These are phyloP conservation scores for Montipora capitata DNA, from an alignment of 92 coral and sea anemone species.

Conservation along the genomic window DNA sequence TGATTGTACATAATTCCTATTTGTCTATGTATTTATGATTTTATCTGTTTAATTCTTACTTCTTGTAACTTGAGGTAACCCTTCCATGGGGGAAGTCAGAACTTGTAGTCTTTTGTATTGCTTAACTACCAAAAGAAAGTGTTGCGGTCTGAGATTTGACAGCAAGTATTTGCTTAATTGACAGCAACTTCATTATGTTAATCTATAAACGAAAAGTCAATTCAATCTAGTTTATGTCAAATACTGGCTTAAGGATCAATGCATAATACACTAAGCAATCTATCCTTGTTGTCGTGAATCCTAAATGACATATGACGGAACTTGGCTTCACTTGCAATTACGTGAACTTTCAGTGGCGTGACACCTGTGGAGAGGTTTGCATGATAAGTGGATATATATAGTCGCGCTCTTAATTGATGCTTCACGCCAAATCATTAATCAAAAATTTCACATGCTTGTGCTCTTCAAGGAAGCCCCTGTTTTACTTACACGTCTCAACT, in stretches of 20 bases:
- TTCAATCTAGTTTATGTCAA: background rate
- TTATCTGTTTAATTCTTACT: too few relatives aligned
- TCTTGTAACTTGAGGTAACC: too few relatives aligned
- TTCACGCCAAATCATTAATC: background rate
- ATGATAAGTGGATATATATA: background rate
- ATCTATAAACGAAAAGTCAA: background rate
- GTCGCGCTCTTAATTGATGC: background rate
- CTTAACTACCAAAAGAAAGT: too few relatives aligned
- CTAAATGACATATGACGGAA: background rate
- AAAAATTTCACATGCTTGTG: conserved; percentile 12
- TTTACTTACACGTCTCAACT: background rate
- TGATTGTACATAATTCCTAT: too few relatives aligned
- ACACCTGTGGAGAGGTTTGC: background rate
- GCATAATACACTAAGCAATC: too few relatives aligned
- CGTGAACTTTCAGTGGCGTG: background rate
- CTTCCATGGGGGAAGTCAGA: too few relatives aligned
- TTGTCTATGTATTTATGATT: too few relatives aligned
- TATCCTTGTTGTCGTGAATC: too few relatives aligned
- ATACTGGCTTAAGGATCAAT: too few relatives aligned
- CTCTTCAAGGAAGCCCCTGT: background rate
- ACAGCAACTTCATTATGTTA: background rate
- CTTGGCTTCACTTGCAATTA: too few relatives aligned
- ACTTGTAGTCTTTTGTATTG: too few relatives aligned
- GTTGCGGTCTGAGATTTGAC: too few relatives aligned
- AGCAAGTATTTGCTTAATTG: background rate